These are phyloP conservation scores for Apteryx owenii DNA, from an alignment of 2,113 vertebrate species.

Conservation along the genomic window DNA sequence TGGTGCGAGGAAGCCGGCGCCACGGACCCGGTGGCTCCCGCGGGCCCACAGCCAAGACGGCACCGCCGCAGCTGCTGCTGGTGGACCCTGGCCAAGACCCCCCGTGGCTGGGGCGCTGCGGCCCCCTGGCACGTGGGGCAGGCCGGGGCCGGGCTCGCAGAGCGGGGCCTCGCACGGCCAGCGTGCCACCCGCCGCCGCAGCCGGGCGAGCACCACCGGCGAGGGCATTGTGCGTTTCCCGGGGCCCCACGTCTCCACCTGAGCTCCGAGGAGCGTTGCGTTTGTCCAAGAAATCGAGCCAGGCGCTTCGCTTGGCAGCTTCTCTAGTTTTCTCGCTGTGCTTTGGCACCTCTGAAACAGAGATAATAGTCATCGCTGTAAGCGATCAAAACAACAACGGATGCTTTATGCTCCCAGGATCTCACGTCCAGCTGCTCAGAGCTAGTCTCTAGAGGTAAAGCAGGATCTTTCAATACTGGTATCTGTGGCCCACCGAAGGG, in stretches of 20 bases:
- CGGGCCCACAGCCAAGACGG: neutral
- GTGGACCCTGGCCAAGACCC: neutral
- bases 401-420: neutral
- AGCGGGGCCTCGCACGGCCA: neutral
- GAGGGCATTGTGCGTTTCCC: neutral
- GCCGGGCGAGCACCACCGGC: too few relatives aligned
- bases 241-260: neutral
- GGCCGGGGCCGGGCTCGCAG: neutral
- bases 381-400: accelerated
- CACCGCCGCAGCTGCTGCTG: neutral
- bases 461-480: neutral
- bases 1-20: neutral
- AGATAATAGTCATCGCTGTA: neutral
- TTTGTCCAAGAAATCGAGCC: neutral
- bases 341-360: neutral
- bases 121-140: accelerated
- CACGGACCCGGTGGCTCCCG: neutral
- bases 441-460: neutral
- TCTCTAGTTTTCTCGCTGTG: neutral
- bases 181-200: too few relatives aligned
- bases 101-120: neutral
- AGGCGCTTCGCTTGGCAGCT: neutral
- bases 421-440: neutral
- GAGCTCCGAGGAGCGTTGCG: neutral
- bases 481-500: neutral